Evolutionary conservation across 2,888 invertebrate species (phyloP).

Genomic region (Ormyrus thymus): DNA sequence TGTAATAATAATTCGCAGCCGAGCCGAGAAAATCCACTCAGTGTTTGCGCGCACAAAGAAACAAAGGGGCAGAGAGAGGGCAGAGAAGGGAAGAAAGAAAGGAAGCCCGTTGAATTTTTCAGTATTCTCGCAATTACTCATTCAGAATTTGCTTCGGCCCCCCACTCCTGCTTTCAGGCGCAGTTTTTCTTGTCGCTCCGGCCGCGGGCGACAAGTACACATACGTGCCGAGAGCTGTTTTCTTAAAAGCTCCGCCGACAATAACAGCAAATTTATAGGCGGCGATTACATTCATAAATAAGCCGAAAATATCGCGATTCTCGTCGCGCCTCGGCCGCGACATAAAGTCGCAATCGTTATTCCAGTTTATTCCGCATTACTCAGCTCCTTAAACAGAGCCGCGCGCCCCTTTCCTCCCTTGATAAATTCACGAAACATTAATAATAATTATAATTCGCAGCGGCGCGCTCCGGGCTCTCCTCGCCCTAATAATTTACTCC

Average conservation of each 20-base stretch:
- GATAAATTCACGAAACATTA: constrained; percentile 53
- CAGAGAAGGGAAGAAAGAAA: background rate
- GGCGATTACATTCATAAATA: constrained; percentile 54
- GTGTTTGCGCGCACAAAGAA: background rate
- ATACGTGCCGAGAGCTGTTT: constrained; percentile 42
- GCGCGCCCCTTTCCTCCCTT: background rate
- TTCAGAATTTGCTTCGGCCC: constrained; percentile 25
- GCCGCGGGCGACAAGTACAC: background rate
- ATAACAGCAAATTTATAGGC: constrained; percentile 51
- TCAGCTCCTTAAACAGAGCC: constrained; percentile 26
- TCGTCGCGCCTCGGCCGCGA: constrained; percentile 19
- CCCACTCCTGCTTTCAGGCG: background rate
- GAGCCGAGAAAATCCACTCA: constrained; percentile 37
- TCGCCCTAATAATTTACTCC: constrained; percentile 52
- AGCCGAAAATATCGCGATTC: constrained; percentile 43
- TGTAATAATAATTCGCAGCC: constrained; percentile 52
- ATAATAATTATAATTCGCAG: constrained; percentile 54
- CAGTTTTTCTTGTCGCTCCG: background rate
- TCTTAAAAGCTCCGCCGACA: constrained; percentile 54
- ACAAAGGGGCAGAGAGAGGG: background rate
- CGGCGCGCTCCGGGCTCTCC: background rate
- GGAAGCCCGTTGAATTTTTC: constrained; percentile 46
- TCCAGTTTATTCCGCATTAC: constrained; percentile 53
- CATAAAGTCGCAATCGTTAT: constrained; percentile 52
- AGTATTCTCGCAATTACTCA: constrained; percentile 52